These are phyloP conservation scores for Battus philenor DNA, from an alignment of 1,140 invertebrate genomes.

Conservation along the genomic window DNA sequence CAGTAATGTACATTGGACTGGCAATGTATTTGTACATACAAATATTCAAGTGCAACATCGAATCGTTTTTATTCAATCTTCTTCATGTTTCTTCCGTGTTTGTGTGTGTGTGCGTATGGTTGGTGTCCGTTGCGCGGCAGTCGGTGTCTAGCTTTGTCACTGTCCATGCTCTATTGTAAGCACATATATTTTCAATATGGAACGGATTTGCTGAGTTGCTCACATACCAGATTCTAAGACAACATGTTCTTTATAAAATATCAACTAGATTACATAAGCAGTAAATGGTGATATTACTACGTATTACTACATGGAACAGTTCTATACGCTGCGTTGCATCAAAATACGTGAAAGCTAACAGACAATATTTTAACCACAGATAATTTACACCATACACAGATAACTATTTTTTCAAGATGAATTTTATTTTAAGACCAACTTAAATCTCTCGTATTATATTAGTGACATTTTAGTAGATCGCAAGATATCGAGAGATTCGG, in stretches of 20 bases:
- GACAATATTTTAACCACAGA: neutral
- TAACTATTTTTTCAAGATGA: slow-evolving; percentile 6
- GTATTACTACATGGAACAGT: slow-evolving; percentile 3
- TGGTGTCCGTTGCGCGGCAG: slow-evolving; percentile 35
- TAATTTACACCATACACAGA: no score
- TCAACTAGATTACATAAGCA: slow-evolving; percentile 3
- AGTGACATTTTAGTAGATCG: no score
- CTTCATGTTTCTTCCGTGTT: slow-evolving; percentile 29
- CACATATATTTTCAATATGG: slow-evolving; percentile 12
- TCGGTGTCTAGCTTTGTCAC: slow-evolving; percentile 28
- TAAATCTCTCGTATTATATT: no score
- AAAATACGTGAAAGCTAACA: slow-evolving; percentile 9
- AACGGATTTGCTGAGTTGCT: slow-evolving; percentile 40
- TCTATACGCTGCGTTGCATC: slow-evolving; percentile 3
- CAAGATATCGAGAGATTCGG: no score
- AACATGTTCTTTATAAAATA: neutral
- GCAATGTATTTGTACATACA: slow-evolving; percentile 11
- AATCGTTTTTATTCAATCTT: slow-evolving; percentile 14
- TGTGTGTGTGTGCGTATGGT: slow-evolving; percentile 40
- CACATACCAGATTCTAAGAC: slow-evolving; percentile 67
- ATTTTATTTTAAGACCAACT: slow-evolving; percentile 6
- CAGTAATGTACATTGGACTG: slow-evolving; percentile 28
- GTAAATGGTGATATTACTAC: neutral
- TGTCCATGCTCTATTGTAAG: slow-evolving; percentile 11
- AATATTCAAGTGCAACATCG: slow-evolving; percentile 19